Evolutionary conservation across 2,888 invertebrate genomes (phyloP), one percentile per base, ranked within the genome.

Genomic region (Spialia ferax): DNA sequence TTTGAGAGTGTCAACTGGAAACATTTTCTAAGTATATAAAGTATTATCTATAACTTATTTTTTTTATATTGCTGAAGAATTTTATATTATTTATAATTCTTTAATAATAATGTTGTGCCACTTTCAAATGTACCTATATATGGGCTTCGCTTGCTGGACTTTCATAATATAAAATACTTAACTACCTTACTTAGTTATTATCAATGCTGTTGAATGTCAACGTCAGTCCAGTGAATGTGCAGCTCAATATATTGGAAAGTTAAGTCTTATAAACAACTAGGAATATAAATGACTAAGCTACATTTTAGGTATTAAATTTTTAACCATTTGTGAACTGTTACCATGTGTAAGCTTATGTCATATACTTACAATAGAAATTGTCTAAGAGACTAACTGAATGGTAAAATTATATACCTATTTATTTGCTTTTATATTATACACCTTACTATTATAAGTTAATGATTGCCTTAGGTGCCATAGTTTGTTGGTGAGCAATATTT

Each of bases 1-100:
- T 87, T 85, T 78, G 78, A 81, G 79, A 81, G 79, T 81, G 81
- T 86, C 80, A 83, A 84, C 78, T 82, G 80, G 73, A 32, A 77
- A 77, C 71, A 76, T 75, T 73, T 75, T 76, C 71, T 77, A 75
- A 69, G 62, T 74, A 66, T 69, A 63, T 73, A 64, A 74, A 64
- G 60, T 69, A 73, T 79, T 75, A 77, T 77, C 77, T 74, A 77
- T 77, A 77, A 74, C 76, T 78, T 75, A 77, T 79, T 85, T 82
- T 79, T 76, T 64, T 71, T 64, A 66, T 63, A 74, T 83, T 35
- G 54, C 32, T 38, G 56, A 23, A 52, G 29, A n/a, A 68, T 57
- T 68, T 68, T 59, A 56, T 63, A 68, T 62, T 50, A 57, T 63
- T 56, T 68, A 54, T 57, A 65, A 15, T 64, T 35, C 42, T 48